These are phyloP conservation scores for Caenorhabditis sp. DNA, from an alignment of 2,888 invertebrate species.

Conservation along the genomic window DNA sequence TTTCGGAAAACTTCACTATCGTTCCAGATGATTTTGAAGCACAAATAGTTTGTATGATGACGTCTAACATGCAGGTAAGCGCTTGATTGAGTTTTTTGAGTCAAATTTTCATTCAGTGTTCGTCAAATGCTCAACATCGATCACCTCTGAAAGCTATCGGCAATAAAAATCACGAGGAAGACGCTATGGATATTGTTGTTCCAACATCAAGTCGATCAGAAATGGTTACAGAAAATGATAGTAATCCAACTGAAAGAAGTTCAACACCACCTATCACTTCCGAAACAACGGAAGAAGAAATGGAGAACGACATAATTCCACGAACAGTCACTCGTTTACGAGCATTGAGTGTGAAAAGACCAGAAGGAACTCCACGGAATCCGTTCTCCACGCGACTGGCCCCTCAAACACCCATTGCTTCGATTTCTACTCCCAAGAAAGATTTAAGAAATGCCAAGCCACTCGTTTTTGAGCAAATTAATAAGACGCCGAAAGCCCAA, in stretches of 20 bases:
- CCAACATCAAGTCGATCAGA: neutral
- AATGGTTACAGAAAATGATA: neutral
- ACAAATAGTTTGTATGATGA: neutral
- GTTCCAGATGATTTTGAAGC: neutral
- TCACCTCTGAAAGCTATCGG: neutral
- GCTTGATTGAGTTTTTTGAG: neutral
- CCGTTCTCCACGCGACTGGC: conserved; percentile 15
- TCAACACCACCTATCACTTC: conserved; percentile 16
- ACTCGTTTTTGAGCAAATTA: neutral
- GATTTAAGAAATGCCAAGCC: neutral
- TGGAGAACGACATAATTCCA: conserved; percentile 13
- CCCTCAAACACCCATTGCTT: neutral
- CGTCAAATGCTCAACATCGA: neutral
- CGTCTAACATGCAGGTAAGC: neutral
- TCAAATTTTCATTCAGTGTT: neutral
- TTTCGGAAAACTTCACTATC: neutral
- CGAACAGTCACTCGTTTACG: conserved; percentile 13
- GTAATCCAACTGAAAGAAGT: neutral
- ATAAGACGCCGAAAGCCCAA: neutral
- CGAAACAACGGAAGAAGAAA: conserved; percentile 15
- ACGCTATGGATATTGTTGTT: neutral
- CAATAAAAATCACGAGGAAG: neutral
- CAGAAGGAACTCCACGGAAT: conserved; percentile 13
- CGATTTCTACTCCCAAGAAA: neutral
- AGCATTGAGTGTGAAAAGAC: conserved; percentile 3